Evolutionary conservation across 2,888 invertebrate species (phyloP), one percentile per base, ranked within the genome.

Genomic region (Andrena haemorrhoa): DNA sequence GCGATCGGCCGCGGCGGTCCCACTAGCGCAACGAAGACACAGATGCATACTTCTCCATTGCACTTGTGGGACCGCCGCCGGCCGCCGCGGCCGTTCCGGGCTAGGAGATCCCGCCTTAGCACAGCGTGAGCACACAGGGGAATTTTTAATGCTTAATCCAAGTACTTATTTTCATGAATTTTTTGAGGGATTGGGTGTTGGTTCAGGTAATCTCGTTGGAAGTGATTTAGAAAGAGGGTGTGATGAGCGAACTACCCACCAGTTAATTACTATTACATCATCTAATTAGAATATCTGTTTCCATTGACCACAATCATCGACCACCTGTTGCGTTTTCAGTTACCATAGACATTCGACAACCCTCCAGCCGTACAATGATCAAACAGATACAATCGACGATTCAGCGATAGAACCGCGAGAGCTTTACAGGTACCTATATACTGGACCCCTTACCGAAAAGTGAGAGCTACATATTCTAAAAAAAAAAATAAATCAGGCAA

Each of bases 291-390:
- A 56, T 56, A 56, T 56, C 23, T 10, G 23, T 56, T 56, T 56
- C 56, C 56, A 56, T 29, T 31, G 16, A 60, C 29, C 29, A 33
- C 29, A 31, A 61, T 61, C 33, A 31, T 61, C 61, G 12, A 61
- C 49, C 49, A 51, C 65, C 65, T 65, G 47, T 65, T 51, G 49
- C 65, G 49, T 29, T 49, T 49, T 51, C 49, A 16, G 16, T 63
- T 63, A 20, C 35, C 10, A 20, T 20, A 20, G 7, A 35, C 12
- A 35, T 63, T 41, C 12, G 23, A n/a, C 5, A 10, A 10, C 23
- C 23, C 20, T 63, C 20, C n/a, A 8, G 5, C 56, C 56, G 23
- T 10, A 20, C 3, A 26, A 10, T n/a, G 12, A 63, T 63, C 3
- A 20, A 20, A 63, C 35, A 35, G 35, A 63, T 63, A 35, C 7